Base-by-base conservation (phyloP, 1,140 invertebrate genomes). In the Zaprionus davidi region DNA sequence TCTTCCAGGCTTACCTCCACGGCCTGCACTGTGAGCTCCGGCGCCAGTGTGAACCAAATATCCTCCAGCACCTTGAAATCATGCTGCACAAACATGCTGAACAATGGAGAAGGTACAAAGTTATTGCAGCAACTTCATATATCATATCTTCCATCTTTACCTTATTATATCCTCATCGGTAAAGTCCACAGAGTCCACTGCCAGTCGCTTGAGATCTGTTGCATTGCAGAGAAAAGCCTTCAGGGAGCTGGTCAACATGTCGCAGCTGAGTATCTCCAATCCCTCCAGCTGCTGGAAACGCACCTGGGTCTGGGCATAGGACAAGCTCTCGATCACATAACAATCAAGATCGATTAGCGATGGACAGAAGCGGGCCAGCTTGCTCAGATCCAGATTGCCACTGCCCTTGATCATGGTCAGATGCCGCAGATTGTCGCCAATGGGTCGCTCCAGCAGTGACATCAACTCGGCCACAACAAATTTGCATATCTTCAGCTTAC, bases 11-110 rank as follows among this genome's bases (percentile, higher is more conserved):
- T 28, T 57, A 95, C 82, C 91, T 95, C 94, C 36, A 95, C 94
- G 0, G 95, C 94, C 63, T 94, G 93, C 2, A 92, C 76, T 0
- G 95, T 95, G 15, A 96, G 90, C 41, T 94, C 93, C 9, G 94
- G 94, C 1, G 95, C 95, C 70, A 94, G 93, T 11, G 95, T 95
- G 70, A 96, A 95, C 94, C 95, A 95, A 63, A 96, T 92, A 38
- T 94, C 94, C 92, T 95, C 95, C 46, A 96, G 85, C 44, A 94
- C 81, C 7, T 94, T 93, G 63, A 95, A 94, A 58, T 94, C 93
- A 60, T 94, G 93, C 20, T 94, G 93, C 24, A 93, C 93, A 63
- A 95, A 87, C 88, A 95, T 94, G 79, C 94, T 87, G 36, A 0
- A 17, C 31, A 9, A 46, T 17, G 7, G 7, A 65, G 36, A 49